phyloP scores from a whole-genome alignment of 2,888 invertebrate genomes.

The Luffia ferchaultella region DNA sequence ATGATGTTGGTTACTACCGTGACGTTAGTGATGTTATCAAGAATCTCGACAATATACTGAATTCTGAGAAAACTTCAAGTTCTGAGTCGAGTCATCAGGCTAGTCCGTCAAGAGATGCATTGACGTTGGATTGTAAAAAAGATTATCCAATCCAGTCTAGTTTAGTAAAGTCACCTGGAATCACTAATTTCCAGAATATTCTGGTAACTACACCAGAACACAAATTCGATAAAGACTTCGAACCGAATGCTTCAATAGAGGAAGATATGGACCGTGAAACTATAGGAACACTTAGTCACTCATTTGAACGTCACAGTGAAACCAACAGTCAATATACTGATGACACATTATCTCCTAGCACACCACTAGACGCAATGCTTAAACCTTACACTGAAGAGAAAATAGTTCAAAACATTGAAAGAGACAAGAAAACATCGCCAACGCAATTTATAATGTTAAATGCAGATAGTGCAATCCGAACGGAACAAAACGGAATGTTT shows the following conservation, averaged over 20 bases:
- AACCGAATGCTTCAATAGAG: constrained; percentile 23
- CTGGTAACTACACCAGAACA: constrained; percentile 35
- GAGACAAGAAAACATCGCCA: background rate
- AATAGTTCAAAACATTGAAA: background rate
- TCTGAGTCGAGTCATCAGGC: constrained; percentile 67
- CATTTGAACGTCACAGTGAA: constrained; percentile 53
- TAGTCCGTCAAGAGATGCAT: constrained; percentile 57
- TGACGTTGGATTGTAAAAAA: constrained; percentile 54
- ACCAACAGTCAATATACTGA: constrained; percentile 48
- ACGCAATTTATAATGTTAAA: background rate
- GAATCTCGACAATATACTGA: constrained; percentile 70
- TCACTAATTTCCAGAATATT: constrained; percentile 51
- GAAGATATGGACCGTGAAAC: constrained; percentile 43
- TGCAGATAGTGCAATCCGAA: background rate
- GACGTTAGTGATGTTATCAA: constrained; percentile 71
- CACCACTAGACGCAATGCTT: constrained; percentile 29
- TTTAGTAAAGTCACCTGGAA: constrained; percentile 56
- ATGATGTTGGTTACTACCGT: constrained; percentile 67
- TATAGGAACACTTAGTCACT: constrained; percentile 51
- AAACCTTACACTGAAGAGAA: background rate
- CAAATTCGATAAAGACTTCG: constrained; percentile 25
- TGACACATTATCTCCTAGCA: constrained; percentile 52
- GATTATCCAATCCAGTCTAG: constrained; percentile 47
- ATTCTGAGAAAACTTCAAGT: constrained; percentile 67
- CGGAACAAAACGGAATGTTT: background rate